Base-by-base conservation (phyloP, 2,113 vertebrate genomes). In the Sturnus vulgaris region DNA sequence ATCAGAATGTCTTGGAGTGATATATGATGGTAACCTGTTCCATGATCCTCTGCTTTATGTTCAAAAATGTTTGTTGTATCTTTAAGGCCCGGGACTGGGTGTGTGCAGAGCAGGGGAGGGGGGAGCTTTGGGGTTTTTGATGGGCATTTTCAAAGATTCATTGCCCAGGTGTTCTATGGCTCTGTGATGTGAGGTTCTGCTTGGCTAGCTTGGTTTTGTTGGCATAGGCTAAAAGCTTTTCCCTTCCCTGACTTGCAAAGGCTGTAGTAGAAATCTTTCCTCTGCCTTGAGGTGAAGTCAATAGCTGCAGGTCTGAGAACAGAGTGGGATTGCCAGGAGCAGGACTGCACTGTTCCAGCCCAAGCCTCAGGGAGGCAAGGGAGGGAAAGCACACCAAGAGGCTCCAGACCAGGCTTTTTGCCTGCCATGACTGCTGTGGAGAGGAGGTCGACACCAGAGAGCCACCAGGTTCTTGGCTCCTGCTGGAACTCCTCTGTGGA, bases 51-150 rank as follows among this genome's bases (percentile, higher is more conserved):
- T 50, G 7, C 15, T 70, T 50, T 60, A 42, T 42, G 44, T 24
- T 35, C 35, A 30, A 7, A 70, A 60, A 30, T 40, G 7, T 8
- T 23, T n/a, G 19, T 3, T 24, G 10, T n/a, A 24, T n/a, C 15
- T n/a, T 42, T 50, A n/a, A 15, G 15, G 44, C 44, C 30, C 0
- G 0, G 30, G 24, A 28, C 25, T 40, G 19, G 15, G 5, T 82
- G 9, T 49, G 18, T 28, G 24, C 0, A 0, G 24, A 37, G 12
- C 18, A 8, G 19, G 19, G 35, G 5, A 50, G 7, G 2, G 5
- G 42, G 7, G 12, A 40, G 13, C 39, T 40, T 40, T 40, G 39
- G 39, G 39, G 39, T 40, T 40, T 40, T 14, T 40, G 39, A 13
- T 40, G 39, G 39, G 11, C 7, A n/a, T 23, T 50, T 69, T 59